Conservation (phyloP, 2,888 invertebrate species). For the Caenorhabditis japonica region DNA sequence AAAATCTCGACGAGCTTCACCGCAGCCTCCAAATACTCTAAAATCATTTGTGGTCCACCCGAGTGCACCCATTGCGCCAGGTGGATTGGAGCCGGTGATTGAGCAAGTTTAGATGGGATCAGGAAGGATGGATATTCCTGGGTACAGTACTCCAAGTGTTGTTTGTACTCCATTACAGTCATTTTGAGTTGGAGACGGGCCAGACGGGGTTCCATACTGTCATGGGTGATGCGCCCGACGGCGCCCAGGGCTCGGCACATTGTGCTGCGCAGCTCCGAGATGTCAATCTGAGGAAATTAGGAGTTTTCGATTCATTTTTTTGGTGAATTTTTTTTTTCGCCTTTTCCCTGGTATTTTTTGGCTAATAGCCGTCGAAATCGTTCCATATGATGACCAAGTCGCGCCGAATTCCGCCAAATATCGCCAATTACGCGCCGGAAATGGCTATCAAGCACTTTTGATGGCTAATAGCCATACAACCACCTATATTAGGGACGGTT, state of each 20-base stretch:
- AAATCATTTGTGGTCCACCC: constrained; percentile 41
- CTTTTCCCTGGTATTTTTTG: no score
- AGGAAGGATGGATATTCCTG: constrained; percentile 46
- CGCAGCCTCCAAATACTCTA: constrained; percentile 36
- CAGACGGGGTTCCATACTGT: constrained; percentile 33
- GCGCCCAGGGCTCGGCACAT: constrained; percentile 51
- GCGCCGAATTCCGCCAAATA: no score
- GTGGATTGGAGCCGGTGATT: constrained; percentile 44
- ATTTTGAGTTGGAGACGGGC: constrained; percentile 31
- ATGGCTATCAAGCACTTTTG: no score
- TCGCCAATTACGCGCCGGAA: no score
- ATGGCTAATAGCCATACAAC: no score
- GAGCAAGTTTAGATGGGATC: constrained; percentile 38
- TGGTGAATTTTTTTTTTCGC: background rate
- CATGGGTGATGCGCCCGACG: constrained; percentile 36
- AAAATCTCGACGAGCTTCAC: constrained; percentile 40
- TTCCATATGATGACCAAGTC: no score
- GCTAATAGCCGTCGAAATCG: no score
- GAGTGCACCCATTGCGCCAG: constrained; percentile 52
- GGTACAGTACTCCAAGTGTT: constrained; percentile 55
- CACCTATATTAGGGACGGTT: no score
- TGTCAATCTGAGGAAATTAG: constrained; percentile 45
- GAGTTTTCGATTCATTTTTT: background rate
- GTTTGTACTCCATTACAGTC: constrained; percentile 27
- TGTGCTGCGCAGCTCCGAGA: constrained; percentile 44